phyloP scores from a whole-genome alignment of 2,113 vertebrate genomes.

The Nothocercus nigrocapillus region DNA sequence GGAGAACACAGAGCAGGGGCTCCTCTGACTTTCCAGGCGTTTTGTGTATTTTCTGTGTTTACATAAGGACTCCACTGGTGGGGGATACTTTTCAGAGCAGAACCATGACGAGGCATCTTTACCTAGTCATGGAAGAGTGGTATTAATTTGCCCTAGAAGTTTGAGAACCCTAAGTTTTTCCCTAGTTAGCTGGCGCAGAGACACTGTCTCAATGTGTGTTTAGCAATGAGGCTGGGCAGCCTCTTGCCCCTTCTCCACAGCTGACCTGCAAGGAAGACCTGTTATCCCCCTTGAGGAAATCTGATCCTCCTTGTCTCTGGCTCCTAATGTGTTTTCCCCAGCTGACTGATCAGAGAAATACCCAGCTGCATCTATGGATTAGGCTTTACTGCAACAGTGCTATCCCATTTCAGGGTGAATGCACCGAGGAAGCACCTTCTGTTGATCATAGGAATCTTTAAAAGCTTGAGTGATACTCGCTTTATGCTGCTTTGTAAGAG shows the following conservation, averaged over 20 bases:
- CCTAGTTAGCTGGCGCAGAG: neutral
- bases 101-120: neutral
- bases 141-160: neutral
- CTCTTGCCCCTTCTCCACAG: neutral
- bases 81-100: neutral
- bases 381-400: neutral
- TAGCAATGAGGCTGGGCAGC: neutral
- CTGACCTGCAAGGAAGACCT: neutral
- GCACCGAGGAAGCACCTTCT: neutral
- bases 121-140: neutral
- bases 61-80: neutral
- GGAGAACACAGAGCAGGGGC: neutral
- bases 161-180: neutral
- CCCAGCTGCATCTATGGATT: neutral
- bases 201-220: neutral
- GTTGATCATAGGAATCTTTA: neutral
- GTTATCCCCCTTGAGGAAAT: neutral
- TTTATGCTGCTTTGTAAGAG: neutral
- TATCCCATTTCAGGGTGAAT: neutral
- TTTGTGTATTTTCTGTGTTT: neutral
- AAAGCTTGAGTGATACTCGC: neutral
- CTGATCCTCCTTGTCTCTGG: constrained; percentile 18
- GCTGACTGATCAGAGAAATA: constrained; percentile 27
- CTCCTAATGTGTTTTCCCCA: constrained; percentile 19
- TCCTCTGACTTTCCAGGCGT: neutral